Conservation (phyloP, 2,113 vertebrate species). For the Damaliscus lunatus region DNA sequence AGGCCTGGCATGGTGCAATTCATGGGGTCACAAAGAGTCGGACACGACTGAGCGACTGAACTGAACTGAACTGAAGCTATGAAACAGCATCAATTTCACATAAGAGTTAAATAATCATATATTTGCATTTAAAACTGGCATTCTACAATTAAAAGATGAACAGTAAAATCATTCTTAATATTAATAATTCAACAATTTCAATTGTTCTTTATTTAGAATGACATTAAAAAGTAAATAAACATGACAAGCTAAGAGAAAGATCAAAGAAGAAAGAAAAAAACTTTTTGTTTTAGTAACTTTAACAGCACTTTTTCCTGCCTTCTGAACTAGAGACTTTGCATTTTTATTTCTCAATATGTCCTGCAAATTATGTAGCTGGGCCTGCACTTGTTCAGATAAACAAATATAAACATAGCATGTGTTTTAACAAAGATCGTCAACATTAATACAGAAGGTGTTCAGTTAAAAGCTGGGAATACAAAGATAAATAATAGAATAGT, state of each 20-base stretch:
- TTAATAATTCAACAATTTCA: background rate
- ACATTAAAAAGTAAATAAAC: background rate
- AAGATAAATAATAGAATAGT: background rate
- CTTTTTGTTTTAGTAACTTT: background rate
- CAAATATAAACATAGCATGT: slow-evolving; percentile 1
- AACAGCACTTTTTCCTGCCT: background rate
- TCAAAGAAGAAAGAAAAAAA: background rate
- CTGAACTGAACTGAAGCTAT: background rate
- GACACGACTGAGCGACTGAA: no score
- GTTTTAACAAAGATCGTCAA: slow-evolving; percentile 6
- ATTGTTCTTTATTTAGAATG: background rate
- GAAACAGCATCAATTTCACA: background rate
- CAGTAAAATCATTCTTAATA: background rate
- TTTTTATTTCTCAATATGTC: background rate
- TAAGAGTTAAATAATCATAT: background rate
- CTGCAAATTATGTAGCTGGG: background rate
- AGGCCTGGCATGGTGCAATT: no score
- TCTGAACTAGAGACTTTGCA: background rate
- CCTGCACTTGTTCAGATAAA: background rate
- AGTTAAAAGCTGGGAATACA: background rate
- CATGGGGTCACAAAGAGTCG: no score
- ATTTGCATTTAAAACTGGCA: background rate
- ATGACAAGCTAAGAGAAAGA: background rate
- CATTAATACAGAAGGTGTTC: background rate
- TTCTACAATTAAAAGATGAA: background rate